Evolutionary conservation across 1,140 invertebrate species (phyloP).

Genomic region (Drosophila miranda): DNA sequence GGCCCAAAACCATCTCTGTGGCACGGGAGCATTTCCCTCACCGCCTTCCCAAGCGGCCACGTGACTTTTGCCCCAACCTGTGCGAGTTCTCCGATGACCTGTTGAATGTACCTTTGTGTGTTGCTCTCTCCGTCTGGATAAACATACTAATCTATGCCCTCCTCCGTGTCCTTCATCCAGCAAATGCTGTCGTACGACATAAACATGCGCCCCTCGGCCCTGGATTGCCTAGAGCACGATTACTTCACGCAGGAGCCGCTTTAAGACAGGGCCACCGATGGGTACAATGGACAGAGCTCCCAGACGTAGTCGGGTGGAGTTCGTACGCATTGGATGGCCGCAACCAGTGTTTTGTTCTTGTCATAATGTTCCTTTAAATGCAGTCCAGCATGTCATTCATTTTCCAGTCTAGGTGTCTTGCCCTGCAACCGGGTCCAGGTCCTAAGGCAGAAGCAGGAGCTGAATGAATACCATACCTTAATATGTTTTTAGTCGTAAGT

Average conservation of each 20-base stretch:
- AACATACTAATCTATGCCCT: neutral
- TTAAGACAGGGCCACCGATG: conserved; percentile 29
- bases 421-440: conserved; percentile 7
- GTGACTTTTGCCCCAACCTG: conserved; percentile 66
- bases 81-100: conserved; percentile 73
- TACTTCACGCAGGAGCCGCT: conserved; percentile 88
- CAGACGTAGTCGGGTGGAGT: conserved; percentile 2
- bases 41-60: conserved; percentile 65
- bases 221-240: conserved; percentile 88
- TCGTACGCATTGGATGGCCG: conserved; percentile 10
- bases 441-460: neutral
- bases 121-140: no score
- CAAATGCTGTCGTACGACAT: conserved; percentile 91
- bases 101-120: conserved; percentile 54
- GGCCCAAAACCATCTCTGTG: conserved; percentile 71
- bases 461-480: conserved; percentile 34
- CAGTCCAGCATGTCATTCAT: conserved; percentile 36
- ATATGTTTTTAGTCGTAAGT: conserved; percentile 45
- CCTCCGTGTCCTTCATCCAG: conserved; percentile 71
- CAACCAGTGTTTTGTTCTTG: conserved; percentile 20
- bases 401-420: conserved; percentile 7
- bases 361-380: conserved; percentile 58
- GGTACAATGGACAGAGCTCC: conserved; percentile 1
- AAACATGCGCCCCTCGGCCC: conserved; percentile 87
- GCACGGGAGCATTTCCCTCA: conserved; percentile 69